phyloP scores from a whole-genome alignment of 1,140 invertebrate genomes.

The Diorhabda sublineata region DNA sequence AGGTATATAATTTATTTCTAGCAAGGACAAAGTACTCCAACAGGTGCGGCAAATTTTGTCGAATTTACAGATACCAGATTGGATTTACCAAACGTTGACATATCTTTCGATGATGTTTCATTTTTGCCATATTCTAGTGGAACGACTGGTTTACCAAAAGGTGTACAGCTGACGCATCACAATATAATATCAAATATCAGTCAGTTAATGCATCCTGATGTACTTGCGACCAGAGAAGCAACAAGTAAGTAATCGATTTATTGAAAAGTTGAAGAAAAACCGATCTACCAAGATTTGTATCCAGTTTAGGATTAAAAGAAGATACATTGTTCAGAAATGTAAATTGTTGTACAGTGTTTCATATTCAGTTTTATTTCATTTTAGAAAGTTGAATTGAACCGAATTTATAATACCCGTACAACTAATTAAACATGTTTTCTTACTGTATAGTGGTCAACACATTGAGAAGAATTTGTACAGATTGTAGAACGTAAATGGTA shows the following conservation, averaged over 20 bases:
- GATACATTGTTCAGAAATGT: too few species aligned
- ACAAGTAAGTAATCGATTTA: conserved; percentile 24
- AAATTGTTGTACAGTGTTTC: too few species aligned
- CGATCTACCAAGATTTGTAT: too few species aligned
- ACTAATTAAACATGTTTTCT: too few species aligned
- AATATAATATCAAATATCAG: conserved; percentile 55
- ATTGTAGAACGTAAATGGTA: too few species aligned
- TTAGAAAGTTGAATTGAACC: too few species aligned
- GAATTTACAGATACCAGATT: conserved; percentile 22
- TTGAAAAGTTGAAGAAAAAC: not conserved
- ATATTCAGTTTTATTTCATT: too few species aligned
- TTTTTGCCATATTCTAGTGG: conserved; percentile 53
- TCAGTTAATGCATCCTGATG: conserved; percentile 31
- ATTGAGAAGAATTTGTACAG: too few species aligned
- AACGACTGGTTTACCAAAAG: conserved; percentile 87
- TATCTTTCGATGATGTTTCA: conserved; percentile 25
- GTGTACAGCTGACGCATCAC: conserved; percentile 72
- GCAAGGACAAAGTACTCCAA: conserved; percentile 9
- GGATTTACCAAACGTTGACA: conserved; percentile 19
- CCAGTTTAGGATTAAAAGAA: too few species aligned
- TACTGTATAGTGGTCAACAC: too few species aligned
- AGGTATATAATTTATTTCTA: not conserved
- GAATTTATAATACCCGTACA: too few species aligned
- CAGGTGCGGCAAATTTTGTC: conserved; percentile 24
- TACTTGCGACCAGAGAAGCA: conserved; percentile 23